Evolutionary conservation across 2,888 invertebrate species (phyloP).

Genomic region (Melanophora roralis): DNA sequence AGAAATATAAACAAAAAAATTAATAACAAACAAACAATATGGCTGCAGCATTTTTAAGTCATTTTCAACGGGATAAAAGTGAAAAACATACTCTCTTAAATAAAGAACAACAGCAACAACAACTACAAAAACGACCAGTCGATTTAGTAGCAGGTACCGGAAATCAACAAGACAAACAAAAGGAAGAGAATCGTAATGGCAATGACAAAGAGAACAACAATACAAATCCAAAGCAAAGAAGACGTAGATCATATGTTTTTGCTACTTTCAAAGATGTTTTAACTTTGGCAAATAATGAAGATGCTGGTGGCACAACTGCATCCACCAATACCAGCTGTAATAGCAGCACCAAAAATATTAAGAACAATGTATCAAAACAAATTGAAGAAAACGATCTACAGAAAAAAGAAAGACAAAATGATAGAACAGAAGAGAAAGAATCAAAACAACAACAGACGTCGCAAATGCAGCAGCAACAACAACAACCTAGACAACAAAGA

Average conservation of each 20-base stretch:
- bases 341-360: constrained; percentile 27
- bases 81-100: constrained; percentile 69
- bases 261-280: constrained; percentile 60
- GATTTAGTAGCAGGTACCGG: constrained; percentile 37
- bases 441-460: constrained; percentile 12
- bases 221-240: constrained; percentile 63
- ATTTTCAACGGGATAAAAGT: constrained; percentile 75
- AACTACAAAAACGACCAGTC: constrained; percentile 45
- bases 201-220: constrained; percentile 30
- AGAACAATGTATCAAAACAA: constrained; percentile 51
- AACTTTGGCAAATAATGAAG: constrained; percentile 44
- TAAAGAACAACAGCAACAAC: constrained; percentile 63
- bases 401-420: constrained; percentile 51
- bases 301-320: constrained; percentile 49
- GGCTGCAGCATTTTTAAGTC: constrained; percentile 73
- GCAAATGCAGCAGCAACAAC: constrained; percentile 34
- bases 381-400: constrained; percentile 30
- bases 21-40: constrained; percentile 48
- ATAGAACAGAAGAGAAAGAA: constrained; percentile 47
- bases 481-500: constrained; percentile 80
- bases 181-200: constrained; percentile 42
- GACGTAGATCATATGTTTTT: constrained; percentile 58
- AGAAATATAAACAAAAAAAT: neutral
- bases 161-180: constrained; percentile 46
- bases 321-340: constrained; percentile 41